phyloP scores from a whole-genome alignment of 2,797 vertebrate species.

The Pachyuromys duprasi region DNA sequence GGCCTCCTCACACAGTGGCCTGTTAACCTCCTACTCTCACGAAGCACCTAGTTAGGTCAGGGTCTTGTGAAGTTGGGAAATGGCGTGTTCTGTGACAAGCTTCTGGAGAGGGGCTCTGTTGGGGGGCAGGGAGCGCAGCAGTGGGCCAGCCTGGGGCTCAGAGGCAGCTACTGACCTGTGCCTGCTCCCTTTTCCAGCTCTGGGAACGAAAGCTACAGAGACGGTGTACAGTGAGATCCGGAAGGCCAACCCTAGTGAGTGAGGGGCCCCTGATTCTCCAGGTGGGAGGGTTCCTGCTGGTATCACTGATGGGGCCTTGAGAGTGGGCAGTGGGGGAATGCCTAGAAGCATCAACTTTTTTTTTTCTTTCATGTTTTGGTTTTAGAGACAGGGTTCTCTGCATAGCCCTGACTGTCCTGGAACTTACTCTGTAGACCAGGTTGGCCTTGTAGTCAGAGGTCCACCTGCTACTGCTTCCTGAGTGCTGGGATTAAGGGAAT shows the following conservation, averaged over 20 bases:
- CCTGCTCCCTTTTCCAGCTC: slow-evolving; percentile 89
- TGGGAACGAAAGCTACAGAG: slow-evolving; percentile 92
- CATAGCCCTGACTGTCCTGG: background rate
- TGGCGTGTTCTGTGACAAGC: background rate
- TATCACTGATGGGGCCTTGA: background rate
- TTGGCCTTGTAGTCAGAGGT: background rate
- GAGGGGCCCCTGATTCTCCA: slow-evolving; percentile 38
- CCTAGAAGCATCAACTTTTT: background rate
- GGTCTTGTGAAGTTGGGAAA: background rate
- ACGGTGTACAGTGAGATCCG: slow-evolving; percentile 97
- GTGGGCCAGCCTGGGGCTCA: background rate
- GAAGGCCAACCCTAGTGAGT: slow-evolving; percentile 92
- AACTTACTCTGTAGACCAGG: background rate
- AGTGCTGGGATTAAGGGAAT: background rate
- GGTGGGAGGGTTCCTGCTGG: background rate
- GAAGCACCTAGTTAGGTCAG: background rate
- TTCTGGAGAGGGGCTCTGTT: background rate
- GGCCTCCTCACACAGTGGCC: background rate
- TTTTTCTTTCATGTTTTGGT: background rate
- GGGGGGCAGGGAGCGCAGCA: background rate
- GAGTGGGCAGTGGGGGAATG: background rate
- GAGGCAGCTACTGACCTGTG: slow-evolving; percentile 80
- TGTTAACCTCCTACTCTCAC: background rate
- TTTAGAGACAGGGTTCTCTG: background rate
- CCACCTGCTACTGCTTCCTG: background rate